phyloP scores from a whole-genome alignment of 2,797 vertebrate genomes.

The Ambastaia sidthimunki region DNA sequence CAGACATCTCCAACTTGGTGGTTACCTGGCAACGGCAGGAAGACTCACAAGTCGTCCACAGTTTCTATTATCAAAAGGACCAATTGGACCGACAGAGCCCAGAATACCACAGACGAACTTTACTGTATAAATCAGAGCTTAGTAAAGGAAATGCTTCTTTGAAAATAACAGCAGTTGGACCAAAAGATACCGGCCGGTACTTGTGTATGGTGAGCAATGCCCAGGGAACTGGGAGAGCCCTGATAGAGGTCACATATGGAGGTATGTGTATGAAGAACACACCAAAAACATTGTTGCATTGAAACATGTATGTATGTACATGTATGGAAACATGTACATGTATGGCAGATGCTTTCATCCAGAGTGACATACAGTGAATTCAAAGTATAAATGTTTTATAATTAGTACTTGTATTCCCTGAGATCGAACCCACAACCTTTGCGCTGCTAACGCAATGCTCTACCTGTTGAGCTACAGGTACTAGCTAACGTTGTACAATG shows the following conservation, averaged over 20 bases:
- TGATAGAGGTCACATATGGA: slow-evolving; percentile 58
- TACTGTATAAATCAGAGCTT: slow-evolving; percentile 51
- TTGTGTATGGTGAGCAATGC: slow-evolving; percentile 58
- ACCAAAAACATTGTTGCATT: background rate
- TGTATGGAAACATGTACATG: no score
- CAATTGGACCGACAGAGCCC: slow-evolving; percentile 53
- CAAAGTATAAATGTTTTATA: no score
- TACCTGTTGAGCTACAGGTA: no score
- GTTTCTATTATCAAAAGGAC: slow-evolving; percentile 61
- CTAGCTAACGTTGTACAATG: no score
- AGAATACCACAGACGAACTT: slow-evolving; percentile 54
- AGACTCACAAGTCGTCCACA: slow-evolving; percentile 58
- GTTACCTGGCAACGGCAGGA: slow-evolving; percentile 63
- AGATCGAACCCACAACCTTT: no score
- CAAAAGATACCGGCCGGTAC: slow-evolving; percentile 54
- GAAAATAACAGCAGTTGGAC: slow-evolving; percentile 40
- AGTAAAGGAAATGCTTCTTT: slow-evolving; percentile 61
- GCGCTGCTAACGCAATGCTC: no score
- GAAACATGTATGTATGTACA: no score
- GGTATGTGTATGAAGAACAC: slow-evolving; percentile 42
- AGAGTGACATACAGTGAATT: no score
- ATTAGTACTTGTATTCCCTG: no score
- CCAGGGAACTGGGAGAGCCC: slow-evolving; percentile 47
- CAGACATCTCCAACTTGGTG: slow-evolving; percentile 36
- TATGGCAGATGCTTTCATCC: no score